These are phyloP conservation scores for Drosophila sturtevanti DNA, from an alignment of 1,140 invertebrate genomes.

Conservation along the genomic window DNA sequence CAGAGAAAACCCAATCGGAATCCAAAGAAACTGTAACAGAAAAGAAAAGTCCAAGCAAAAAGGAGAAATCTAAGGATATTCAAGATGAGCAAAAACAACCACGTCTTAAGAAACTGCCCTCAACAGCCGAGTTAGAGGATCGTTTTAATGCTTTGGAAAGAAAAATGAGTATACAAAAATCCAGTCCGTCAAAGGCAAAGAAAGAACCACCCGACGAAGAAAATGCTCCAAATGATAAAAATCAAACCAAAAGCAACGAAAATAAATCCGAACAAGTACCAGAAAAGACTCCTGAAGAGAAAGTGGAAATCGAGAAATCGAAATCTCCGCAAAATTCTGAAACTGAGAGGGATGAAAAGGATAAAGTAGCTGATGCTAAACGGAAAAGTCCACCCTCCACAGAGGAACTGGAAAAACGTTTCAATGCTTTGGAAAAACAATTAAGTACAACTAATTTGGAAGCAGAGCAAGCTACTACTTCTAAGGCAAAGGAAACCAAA, in stretches of 20 bases:
- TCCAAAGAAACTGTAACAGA: slow-evolving; percentile 17
- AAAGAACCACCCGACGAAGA: slow-evolving; percentile 70
- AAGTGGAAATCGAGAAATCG: not conserved
- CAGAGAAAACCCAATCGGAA: slow-evolving; percentile 36
- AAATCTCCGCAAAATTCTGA: not conserved
- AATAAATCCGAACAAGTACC: not conserved
- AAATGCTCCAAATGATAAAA: not conserved
- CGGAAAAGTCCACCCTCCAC: slow-evolving; percentile 68
- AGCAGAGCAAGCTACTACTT: slow-evolving; percentile 17
- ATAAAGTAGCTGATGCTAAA: slow-evolving; percentile 6
- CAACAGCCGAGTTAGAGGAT: slow-evolving; percentile 74
- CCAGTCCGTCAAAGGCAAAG: slow-evolving; percentile 57
- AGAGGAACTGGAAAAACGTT: slow-evolving; percentile 75
- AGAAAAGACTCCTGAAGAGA: not conserved
- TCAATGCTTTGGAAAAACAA: slow-evolving; percentile 71
- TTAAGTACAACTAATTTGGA: slow-evolving; percentile 50
- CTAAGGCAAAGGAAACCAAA: slow-evolving; percentile 19
- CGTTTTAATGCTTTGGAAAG: slow-evolving; percentile 73
- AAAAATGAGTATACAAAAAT: slow-evolving; percentile 64
- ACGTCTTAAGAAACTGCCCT: slow-evolving; percentile 69
- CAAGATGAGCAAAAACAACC: slow-evolving; percentile 20
- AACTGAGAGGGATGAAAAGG: not conserved
- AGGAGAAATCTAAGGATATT: not conserved
- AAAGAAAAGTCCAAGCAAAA: slow-evolving; percentile 26
- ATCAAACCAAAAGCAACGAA: not conserved